Base-by-base conservation (phyloP, 2,888 invertebrate species). In the Petrophora chlorosata region DNA sequence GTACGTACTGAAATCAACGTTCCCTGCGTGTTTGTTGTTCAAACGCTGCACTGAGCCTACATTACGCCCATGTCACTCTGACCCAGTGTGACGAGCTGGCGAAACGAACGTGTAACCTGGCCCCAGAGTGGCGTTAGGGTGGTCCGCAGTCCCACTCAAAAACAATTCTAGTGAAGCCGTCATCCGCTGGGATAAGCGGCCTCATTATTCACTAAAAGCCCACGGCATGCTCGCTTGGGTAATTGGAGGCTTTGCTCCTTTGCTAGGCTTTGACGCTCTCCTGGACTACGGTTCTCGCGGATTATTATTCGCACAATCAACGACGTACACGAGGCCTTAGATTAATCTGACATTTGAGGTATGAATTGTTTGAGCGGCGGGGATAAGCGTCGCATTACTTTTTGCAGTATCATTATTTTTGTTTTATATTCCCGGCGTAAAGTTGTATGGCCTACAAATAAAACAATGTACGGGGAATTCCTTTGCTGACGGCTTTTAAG, bases 141-240 rank as follows among this genome's bases (percentile, higher is more conserved):
- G 84, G 83, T 81, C 83, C 66, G 67, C 73, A 67, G 72, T 64
- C 78, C 78, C 76, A 81, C 82, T 84, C 81, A 71, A 77, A 75
- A 79, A 82, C 84, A 81, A 77, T 87, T 81, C 79, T 73, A 85
- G 81, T 79, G 82, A 78, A 82, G 76, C 81, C 83, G 79, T 83
- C 85, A 82, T 81, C 77, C 76, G 67, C 70, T 65, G 76, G 83
- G 82, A 83, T 87, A 88, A 88, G 84, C 86, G 81, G 81, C 85
- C 61, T 87, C 87, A 88, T 90, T 88, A 89, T 86, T 87, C 85
- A 87, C 86, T 87, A 87, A 89, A 88, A 86, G 86, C 87, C 82
- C 85, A 87, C 84, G 79, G 87, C 88, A 81, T 84, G 86, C 85
- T 76, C 77, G 82, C 78, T 77, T 74, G 77, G 85, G 81, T 89